Evolutionary conservation across 2,888 invertebrate genomes (phyloP).

Genomic region (Euzophera pinguis): DNA sequence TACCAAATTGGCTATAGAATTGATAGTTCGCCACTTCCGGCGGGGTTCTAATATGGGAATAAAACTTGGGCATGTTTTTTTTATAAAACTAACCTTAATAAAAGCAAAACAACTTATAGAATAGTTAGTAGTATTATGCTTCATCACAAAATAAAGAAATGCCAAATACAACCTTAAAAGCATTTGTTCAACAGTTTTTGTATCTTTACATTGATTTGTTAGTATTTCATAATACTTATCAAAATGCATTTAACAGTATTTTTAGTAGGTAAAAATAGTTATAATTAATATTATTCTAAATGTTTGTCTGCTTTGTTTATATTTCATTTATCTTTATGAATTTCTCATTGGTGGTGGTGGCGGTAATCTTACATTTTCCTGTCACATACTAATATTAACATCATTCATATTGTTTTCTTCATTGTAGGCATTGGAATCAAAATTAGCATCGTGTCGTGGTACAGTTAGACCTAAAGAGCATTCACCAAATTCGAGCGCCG

Average conservation of each 20-base stretch:
- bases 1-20: too few species aligned
- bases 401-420: conserved; percentile 74
- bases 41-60: too few species aligned
- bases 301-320: background rate
- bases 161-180: too few species aligned
- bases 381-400: conserved; percentile 70
- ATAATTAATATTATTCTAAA: too few species aligned
- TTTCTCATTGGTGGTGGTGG: conserved; percentile 35
- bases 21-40: too few species aligned
- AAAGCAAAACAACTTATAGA: too few species aligned
- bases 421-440: conserved; percentile 85
- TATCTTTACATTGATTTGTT: too few species aligned
- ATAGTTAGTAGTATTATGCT: too few species aligned
- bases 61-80: background rate
- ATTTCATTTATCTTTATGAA: background rate
- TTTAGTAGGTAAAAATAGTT: too few species aligned
- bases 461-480: conserved; percentile 78
- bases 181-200: too few species aligned
- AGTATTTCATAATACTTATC: too few species aligned
- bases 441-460: conserved; percentile 83
- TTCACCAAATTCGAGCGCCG: conserved; percentile 70
- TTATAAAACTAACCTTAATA: background rate
- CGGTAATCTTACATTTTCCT: conserved; percentile 39
- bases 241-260: background rate
- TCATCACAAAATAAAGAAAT: too few species aligned